phyloP scores from a whole-genome alignment of 1,140 invertebrate species.

The Meloidogyne chitwoodi region DNA sequence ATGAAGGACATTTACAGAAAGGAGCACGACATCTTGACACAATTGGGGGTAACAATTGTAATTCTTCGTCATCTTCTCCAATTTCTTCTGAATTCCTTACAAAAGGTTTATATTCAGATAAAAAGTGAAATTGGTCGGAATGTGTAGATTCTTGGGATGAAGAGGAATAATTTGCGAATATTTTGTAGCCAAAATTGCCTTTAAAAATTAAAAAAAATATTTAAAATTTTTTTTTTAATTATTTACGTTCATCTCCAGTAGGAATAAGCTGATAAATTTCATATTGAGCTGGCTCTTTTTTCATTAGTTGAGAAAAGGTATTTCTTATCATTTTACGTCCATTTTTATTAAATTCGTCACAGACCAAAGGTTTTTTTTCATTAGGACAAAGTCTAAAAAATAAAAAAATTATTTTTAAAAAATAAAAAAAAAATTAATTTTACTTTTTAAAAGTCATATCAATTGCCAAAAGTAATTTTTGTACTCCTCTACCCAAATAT shows the following conservation, averaged over 20 bases:
- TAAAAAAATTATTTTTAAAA: constrained; percentile 37
- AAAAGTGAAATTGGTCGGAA: constrained; percentile 30
- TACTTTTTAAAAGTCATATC: constrained; percentile 13
- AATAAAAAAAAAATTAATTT: constrained; percentile 21
- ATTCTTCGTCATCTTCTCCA: neutral
- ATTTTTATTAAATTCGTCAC: constrained; percentile 48
- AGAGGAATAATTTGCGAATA: constrained; percentile 50
- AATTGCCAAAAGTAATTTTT: constrained; percentile 43
- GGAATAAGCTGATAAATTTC: constrained; percentile 48
- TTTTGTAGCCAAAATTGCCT: constrained; percentile 46
- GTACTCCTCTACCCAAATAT: constrained; percentile 46
- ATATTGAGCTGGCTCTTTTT: constrained; percentile 43
- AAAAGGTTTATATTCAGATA: constrained; percentile 29
- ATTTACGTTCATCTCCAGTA: constrained; percentile 40
- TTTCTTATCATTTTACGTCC: constrained; percentile 42
- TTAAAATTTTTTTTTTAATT: neutral
- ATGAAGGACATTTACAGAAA: constrained; percentile 44
- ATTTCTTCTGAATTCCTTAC: constrained; percentile 18
- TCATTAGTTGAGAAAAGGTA: constrained; percentile 23
- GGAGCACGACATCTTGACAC: constrained; percentile 45
- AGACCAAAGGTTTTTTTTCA: constrained; percentile 34
- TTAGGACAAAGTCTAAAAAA: constrained; percentile 15
- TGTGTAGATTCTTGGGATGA: neutral
- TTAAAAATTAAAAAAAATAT: neutral
- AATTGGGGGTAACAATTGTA: constrained; percentile 1